Base-by-base conservation (phyloP, 2,113 vertebrate species). In the Colossoma macropomum region DNA sequence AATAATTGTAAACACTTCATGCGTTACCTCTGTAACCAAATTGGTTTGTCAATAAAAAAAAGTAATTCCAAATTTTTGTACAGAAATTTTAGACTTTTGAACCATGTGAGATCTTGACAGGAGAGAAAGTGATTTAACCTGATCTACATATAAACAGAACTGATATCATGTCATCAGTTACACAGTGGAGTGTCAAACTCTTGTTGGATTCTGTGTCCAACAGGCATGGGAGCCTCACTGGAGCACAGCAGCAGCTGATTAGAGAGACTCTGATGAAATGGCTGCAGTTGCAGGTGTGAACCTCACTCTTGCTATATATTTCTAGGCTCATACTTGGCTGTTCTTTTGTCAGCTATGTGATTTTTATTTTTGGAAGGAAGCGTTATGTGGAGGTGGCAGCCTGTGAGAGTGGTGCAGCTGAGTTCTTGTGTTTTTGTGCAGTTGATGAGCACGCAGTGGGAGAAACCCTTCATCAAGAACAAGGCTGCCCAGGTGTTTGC, bases 391-490 rank as follows among this genome's bases (percentile, higher is more conserved):
- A 38, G n/a, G 32, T 62, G 56, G 2, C 32, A 32, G 6, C 52
- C n/a, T 66, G 41, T 28, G 25, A 41, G 15, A 2, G 15, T 34
- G 50, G 66, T 50, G 45, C 45, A 50, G 13, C 23, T 77, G 19
- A 25, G 11, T 59, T 28, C 62, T 69, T 30, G 34, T 32, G 8
- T 52, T 6, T 52, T 21, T 13, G n/a, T 45, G 7, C 90, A 99
- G 98, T 94, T 99, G 93, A 93, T 97, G 93, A 96, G 90, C 86
- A 76, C 93, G 17, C 96, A 97, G 9, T 93, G 96, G 0, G 98
- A 99, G 93, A 99, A 99, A 94, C 95, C 96, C 1, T 99, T 99
- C 90, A 97, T 99, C 92, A 95, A 97, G 89, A 99, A 99, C 93
- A 99, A 99, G 93, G 98, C 97, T 0, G 97, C 98, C 1, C 98